Evolutionary conservation across 2,888 invertebrate genomes (phyloP).

Genomic region (Folsomia manolachei): DNA sequence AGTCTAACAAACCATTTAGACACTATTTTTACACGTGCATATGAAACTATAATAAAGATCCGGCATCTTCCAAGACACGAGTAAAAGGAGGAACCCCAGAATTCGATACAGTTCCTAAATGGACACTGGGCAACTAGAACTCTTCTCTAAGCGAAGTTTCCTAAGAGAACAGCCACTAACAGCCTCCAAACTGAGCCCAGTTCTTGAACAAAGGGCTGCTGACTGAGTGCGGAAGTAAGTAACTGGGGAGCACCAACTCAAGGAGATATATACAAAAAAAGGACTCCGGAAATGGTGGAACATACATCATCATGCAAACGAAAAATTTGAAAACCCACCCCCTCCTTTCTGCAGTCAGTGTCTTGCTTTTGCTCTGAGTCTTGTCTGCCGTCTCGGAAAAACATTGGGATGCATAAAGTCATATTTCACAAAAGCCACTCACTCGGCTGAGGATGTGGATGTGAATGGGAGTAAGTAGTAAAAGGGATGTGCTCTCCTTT

Average conservation of each 20-base stretch:
- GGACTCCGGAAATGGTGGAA: conserved; percentile 14
- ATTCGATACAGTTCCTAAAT: background rate
- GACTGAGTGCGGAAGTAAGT: conserved; percentile 1
- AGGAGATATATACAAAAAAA: conserved; percentile 1
- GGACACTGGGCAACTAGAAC: background rate
- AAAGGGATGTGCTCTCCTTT: background rate
- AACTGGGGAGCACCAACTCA: conserved; percentile 4
- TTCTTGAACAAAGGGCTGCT: background rate
- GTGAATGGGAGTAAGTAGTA: background rate
- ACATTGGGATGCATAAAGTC: conserved; percentile 12
- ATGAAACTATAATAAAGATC: too few relatives aligned
- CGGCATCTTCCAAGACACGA: too few relatives aligned
- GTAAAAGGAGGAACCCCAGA: too few relatives aligned
- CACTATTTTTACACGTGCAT: too few relatives aligned
- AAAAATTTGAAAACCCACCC: conserved; percentile 39
- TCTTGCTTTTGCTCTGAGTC: conserved; percentile 19
- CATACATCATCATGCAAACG: conserved; percentile 50
- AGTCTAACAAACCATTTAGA: too few relatives aligned
- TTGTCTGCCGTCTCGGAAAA: conserved; percentile 1
- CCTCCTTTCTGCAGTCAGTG: conserved; percentile 33
- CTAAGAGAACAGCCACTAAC: background rate
- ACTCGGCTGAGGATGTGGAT: background rate
- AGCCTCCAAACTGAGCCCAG: background rate
- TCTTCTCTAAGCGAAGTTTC: too few relatives aligned
- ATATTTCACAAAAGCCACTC: conserved; percentile 11